These are phyloP conservation scores for Apeltes quadracus DNA, from an alignment of 2,113 vertebrate species.

Conservation along the genomic window DNA sequence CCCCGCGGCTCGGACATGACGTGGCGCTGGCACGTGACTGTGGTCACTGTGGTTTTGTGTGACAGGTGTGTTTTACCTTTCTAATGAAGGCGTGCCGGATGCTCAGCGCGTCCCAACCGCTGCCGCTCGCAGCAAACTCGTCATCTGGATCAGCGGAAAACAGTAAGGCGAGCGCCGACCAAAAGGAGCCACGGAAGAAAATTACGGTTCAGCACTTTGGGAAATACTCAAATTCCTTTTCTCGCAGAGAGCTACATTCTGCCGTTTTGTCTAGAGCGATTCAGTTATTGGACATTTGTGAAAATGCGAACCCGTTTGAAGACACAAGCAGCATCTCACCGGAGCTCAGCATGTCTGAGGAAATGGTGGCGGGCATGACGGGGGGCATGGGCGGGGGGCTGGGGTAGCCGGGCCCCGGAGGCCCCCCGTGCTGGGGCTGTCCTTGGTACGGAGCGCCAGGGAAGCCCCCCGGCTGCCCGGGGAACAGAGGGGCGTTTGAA, in stretches of 20 bases:
- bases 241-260: neutral
- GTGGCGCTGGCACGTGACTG: no score
- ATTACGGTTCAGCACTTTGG: neutral
- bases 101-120: constrained; percentile 83
- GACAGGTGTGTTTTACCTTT: constrained; percentile 79
- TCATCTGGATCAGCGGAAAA: constrained; percentile 64
- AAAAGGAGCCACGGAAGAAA: neutral
- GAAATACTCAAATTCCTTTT: neutral
- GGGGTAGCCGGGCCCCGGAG: constrained; percentile 60
- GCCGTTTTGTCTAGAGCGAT: neutral
- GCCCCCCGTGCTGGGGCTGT: constrained; percentile 64
- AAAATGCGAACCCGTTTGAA: neutral
- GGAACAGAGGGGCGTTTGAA: constrained; percentile 72
- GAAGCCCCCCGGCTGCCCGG: constrained; percentile 66
- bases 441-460: constrained; percentile 73
- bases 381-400: constrained; percentile 71
- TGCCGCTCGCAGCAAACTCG: constrained; percentile 75
- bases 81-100: constrained; percentile 91
- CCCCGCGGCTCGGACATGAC: neutral
- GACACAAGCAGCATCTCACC: constrained; percentile 76
- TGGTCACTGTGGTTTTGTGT: neutral
- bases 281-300: neutral
- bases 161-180: neutral
- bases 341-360: constrained; percentile 74
- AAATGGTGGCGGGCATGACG: constrained; percentile 79